These are phyloP conservation scores for Hoplodrina ambigua DNA, from an alignment of 2,888 invertebrate species.

Conservation along the genomic window DNA sequence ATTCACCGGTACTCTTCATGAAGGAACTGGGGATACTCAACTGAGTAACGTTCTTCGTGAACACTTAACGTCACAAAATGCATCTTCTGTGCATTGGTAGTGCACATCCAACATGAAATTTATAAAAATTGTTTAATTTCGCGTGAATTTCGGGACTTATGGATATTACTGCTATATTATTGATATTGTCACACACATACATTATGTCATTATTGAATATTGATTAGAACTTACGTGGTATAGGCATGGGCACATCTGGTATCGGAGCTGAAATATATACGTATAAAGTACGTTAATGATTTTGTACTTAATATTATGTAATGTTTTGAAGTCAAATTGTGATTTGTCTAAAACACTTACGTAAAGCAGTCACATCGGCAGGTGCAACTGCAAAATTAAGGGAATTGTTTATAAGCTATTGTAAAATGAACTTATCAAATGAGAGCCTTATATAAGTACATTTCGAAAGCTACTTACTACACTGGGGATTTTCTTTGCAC, in stretches of 20 bases:
- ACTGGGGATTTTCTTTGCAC: slow-evolving; percentile 77
- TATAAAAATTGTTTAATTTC: slow-evolving; percentile 38
- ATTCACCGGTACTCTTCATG: slow-evolving; percentile 4
- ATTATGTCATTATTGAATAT: slow-evolving; percentile 6
- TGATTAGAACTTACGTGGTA: slow-evolving; percentile 64
- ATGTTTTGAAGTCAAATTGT: neutral
- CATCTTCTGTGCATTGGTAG: slow-evolving; percentile 41
- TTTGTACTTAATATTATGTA: neutral
- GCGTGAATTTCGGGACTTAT: neutral
- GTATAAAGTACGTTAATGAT: slow-evolving; percentile 1
- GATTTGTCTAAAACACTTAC: slow-evolving; percentile 58
- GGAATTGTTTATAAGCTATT: neutral
- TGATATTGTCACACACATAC: neutral
- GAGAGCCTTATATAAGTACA: neutral
- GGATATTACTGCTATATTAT: slow-evolving; percentile 1
- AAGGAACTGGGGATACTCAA: slow-evolving; percentile 50
- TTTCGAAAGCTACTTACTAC: slow-evolving; percentile 70
- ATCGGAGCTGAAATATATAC: slow-evolving; percentile 62
- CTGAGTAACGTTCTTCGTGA: slow-evolving; percentile 51
- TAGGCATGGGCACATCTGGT: slow-evolving; percentile 57
- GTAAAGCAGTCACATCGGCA: slow-evolving; percentile 60
- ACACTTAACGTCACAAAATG: slow-evolving; percentile 48
- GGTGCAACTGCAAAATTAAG: slow-evolving; percentile 61
- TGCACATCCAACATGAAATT: slow-evolving; percentile 48
- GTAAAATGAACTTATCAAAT: neutral